Conservation (phyloP, 2,113 vertebrate genomes). For the Scomber colias region DNA sequence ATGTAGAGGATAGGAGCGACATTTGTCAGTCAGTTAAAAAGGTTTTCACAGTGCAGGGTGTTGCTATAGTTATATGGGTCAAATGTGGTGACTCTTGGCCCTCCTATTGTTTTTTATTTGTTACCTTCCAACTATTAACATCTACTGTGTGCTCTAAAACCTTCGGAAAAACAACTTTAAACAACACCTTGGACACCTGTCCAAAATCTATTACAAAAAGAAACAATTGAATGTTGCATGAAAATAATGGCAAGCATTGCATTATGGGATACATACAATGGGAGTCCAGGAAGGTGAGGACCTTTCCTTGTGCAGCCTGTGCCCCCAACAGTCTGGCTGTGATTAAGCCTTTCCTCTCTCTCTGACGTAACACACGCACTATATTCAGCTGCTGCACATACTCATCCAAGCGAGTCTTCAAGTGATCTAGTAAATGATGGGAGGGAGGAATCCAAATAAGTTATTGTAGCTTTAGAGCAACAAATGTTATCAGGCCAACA, state of each 20-base stretch:
- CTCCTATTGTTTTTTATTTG: too few relatives aligned
- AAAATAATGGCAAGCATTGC: background rate
- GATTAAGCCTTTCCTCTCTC: constrained; percentile 87
- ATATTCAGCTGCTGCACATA: constrained; percentile 86
- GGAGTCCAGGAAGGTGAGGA: constrained; percentile 90
- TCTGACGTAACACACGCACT: constrained; percentile 87
- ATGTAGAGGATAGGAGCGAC: background rate
- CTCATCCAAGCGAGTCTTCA: constrained; percentile 85
- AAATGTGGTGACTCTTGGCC: background rate
- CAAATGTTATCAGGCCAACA: too few relatives aligned
- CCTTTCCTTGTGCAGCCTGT: constrained; percentile 84
- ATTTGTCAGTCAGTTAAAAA: background rate
- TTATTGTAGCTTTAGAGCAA: too few relatives aligned
- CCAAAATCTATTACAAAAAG: background rate
- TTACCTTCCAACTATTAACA: background rate
- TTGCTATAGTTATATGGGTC: background rate
- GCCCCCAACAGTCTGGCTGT: constrained; percentile 88
- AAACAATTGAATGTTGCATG: background rate
- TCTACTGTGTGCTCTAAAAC: too few relatives aligned
- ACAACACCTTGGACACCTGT: background rate
- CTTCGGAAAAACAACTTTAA: background rate
- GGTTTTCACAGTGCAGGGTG: background rate
- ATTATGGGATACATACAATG: constrained; percentile 83
- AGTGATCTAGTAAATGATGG: constrained; percentile 74
- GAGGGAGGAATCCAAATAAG: background rate